phyloP scores from a whole-genome alignment of 2,113 vertebrate species.

The Sapajus apella region DNA sequence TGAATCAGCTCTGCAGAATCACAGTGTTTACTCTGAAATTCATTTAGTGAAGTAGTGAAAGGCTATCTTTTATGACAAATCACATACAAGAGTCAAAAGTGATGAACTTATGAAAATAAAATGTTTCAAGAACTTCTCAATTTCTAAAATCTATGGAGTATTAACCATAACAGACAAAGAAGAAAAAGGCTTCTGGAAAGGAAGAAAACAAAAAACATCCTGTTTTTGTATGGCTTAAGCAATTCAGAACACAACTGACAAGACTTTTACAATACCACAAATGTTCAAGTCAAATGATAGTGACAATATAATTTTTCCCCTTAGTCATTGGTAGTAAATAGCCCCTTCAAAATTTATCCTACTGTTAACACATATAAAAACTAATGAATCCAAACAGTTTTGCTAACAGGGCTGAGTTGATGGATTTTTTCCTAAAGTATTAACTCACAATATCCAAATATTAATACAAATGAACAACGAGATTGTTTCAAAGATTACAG shows the following conservation, averaged over 20 bases:
- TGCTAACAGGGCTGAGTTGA: conserved; percentile 60
- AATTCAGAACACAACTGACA: conserved; percentile 70
- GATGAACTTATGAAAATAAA: conserved; percentile 62
- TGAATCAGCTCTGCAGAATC: conserved; percentile 71
- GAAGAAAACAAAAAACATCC: conserved; percentile 56
- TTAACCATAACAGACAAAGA: conserved; percentile 55
- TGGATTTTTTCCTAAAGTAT: conserved; percentile 65
- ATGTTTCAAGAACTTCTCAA: conserved; percentile 41
- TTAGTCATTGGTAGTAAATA: conserved; percentile 64
- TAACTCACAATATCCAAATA: conserved; percentile 66
- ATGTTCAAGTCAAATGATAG: conserved; percentile 66
- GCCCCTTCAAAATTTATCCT: conserved; percentile 69
- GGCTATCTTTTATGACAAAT: conserved; percentile 66
- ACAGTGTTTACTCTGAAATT: conserved; percentile 80
- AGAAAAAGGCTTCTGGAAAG: conserved; percentile 52
- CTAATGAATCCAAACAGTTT: conserved; percentile 59
- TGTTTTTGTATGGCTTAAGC: conserved; percentile 71
- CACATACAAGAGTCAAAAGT: conserved; percentile 55
- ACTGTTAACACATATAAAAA: conserved; percentile 64
- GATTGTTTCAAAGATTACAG: conserved; percentile 70
- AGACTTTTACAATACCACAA: conserved; percentile 72
- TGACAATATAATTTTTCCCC: conserved; percentile 51
- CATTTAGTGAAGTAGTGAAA: conserved; percentile 70
- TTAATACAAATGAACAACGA: conserved; percentile 74
- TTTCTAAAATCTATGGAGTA: conserved; percentile 67